These are phyloP conservation scores for Cheilosia variabilis DNA, from an alignment of 2,888 invertebrate species.

Conservation along the genomic window DNA sequence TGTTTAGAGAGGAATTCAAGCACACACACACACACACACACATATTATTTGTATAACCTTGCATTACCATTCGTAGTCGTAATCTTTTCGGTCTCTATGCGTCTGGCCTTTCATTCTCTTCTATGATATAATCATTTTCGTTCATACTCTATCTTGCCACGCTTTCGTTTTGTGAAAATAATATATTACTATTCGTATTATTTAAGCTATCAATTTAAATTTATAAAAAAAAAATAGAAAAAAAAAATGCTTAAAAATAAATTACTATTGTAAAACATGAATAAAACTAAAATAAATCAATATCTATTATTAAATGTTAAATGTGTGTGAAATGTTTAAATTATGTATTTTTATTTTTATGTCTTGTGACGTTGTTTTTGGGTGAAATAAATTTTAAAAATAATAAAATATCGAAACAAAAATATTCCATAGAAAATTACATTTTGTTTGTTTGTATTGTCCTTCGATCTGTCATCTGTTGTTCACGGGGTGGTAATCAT, in stretches of 20 bases:
- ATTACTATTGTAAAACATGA: conserved; percentile 46
- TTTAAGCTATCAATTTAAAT: conserved; percentile 33
- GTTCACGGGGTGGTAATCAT: neutral
- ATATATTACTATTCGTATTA: conserved; percentile 32
- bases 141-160: conserved; percentile 52
- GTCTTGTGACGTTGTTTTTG: conserved; percentile 10
- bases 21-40: neutral
- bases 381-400: conserved; percentile 21
- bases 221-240: conserved; percentile 1
- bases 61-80: conserved; percentile 11
- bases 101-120: neutral
- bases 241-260: conserved; percentile 35
- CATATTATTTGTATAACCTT: conserved; percentile 3
- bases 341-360: conserved; percentile 24
- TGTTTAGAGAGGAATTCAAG: conserved; percentile 4
- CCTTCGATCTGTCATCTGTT: conserved; percentile 3
- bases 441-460: neutral
- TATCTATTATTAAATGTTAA: conserved; percentile 70
- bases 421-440: conserved; percentile 2
- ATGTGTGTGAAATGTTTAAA: conserved; percentile 32
- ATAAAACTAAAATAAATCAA: conserved; percentile 53
- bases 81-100: conserved; percentile 18
- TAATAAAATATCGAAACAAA: neutral
- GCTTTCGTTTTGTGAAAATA: conserved; percentile 55
- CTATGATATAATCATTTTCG: conserved; percentile 19